Base-by-base conservation (phyloP, 2,888 invertebrate genomes). In the Chorisops tibialis region DNA sequence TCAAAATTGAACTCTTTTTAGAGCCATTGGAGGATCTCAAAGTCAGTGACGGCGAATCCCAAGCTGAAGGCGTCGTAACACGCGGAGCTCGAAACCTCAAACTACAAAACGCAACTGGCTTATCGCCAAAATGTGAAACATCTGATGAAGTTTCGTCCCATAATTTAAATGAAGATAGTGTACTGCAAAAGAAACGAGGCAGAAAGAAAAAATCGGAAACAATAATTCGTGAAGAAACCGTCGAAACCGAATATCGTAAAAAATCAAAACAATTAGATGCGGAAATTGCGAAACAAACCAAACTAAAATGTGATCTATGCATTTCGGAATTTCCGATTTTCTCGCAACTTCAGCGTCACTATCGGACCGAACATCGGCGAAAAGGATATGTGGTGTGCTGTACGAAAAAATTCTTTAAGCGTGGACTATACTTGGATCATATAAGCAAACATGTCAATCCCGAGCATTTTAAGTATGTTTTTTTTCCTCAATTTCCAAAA, bases 301-400 rank as follows among this genome's bases (percentile, higher is more conserved):
- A 62, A 30, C 41, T 64, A 49, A 59, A 59, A 39, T 65, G 65
- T 58, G 62, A 65, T 21, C 35, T 62, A 2, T 65, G 65, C 37
- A 22, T 35, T 14, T 14, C 45, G 19, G 45, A 60, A 43, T 65
- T 60, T 30, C 21, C 43, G 14, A 47, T 52, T 30, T 64, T 64
- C 52, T 30, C 39, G 37, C 38, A 54, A 2, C 41, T 61, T 2
- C 41, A 63, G 38, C 43, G 39, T n/a, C 66, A 66, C 37, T 66
- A 64, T 19, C 54, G 59, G 3, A 38, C 50, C 9, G 38, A 19
- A 12, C 66, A 66, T 43, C 59, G 63, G 4, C 19, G 47, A 7
- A 50, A 49, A 21, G 64, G 63, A 16, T 66, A 59, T 50, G 16
- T 66, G n/a, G 47, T 38, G 14, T 66, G 66, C 41, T 66, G 66